Conservation (phyloP, 2,113 vertebrate species). For the Pheucticus melanocephalus region DNA sequence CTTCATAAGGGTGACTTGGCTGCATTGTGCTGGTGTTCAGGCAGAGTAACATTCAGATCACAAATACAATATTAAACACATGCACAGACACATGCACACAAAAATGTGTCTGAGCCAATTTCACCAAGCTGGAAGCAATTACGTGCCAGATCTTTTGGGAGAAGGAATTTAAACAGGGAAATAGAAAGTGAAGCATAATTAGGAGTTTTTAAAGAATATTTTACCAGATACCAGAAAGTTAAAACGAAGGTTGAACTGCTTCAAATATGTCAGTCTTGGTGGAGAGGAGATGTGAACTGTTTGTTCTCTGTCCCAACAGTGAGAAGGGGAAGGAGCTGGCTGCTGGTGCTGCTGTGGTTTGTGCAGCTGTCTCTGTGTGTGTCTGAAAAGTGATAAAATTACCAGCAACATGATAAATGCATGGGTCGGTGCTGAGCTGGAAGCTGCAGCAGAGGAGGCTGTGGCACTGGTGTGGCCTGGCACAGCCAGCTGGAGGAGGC, state of each 20-base stretch:
- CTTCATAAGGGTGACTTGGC: neutral
- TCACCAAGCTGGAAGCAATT: conserved; percentile 46
- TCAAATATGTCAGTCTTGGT: neutral
- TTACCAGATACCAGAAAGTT: neutral
- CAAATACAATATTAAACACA: neutral
- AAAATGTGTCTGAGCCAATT: neutral
- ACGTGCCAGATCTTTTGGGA: conserved; percentile 21
- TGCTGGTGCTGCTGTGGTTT: neutral
- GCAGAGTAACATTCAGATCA: neutral
- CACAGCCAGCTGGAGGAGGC: neutral
- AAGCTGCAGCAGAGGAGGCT: neutral
- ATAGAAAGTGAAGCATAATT: neutral
- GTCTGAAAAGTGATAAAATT: neutral
- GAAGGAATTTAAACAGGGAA: neutral
- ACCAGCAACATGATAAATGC: accelerated
- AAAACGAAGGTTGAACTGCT: neutral
- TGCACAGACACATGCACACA: neutral
- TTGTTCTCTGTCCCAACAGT: neutral
- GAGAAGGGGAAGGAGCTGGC: neutral
- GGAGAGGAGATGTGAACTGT: neutral
- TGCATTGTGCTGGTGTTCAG: neutral
- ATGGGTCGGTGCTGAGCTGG: neutral
- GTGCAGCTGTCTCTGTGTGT: neutral
- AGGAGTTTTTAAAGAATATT: neutral
- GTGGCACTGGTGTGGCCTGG: neutral